Evolutionary conservation across 2,888 invertebrate species (phyloP).

Genomic region (Drosophila prostipennis): DNA sequence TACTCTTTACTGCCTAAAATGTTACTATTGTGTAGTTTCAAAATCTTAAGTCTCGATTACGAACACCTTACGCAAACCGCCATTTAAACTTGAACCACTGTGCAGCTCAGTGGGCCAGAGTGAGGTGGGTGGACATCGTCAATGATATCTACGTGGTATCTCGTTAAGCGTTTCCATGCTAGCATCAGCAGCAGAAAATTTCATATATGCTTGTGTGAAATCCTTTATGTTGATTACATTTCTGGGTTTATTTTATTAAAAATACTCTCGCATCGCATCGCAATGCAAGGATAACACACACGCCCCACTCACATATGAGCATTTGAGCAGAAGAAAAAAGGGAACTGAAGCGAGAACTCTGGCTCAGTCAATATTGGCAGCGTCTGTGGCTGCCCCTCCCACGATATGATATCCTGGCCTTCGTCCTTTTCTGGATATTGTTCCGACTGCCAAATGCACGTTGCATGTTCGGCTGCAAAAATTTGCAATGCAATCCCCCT

Average conservation of each 20-base stretch:
- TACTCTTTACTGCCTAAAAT: too few relatives aligned
- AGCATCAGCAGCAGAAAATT: constrained; percentile 64
- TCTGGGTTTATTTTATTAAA: constrained; percentile 83
- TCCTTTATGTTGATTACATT: constrained; percentile 83
- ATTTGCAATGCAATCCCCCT: constrained; percentile 79
- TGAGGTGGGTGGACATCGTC: constrained; percentile 53
- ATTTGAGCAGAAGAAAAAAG: constrained; percentile 35
- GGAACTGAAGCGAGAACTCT: constrained; percentile 45
- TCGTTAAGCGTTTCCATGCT: constrained; percentile 74
- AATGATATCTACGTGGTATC: constrained; percentile 79
- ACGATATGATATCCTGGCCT: constrained; percentile 14
- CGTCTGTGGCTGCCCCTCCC: constrained; percentile 63
- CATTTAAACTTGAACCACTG: constrained; percentile 13
- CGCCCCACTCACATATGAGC: constrained; percentile 8
- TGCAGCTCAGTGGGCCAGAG: constrained; percentile 14
- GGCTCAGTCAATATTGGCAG: constrained; percentile 77
- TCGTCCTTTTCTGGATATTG: constrained; percentile 62
- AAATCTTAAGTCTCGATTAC: too few relatives aligned
- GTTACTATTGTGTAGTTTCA: too few relatives aligned
- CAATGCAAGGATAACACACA: constrained; percentile 69
- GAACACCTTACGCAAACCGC: too few relatives aligned
- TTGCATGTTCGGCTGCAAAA: constrained; percentile 72
- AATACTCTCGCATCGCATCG: constrained; percentile 71
- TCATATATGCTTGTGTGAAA: constrained; percentile 68
- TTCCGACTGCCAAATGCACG: constrained; percentile 77